Conservation (phyloP, 2,113 vertebrate species). For the Triplophysa tibetana region DNA sequence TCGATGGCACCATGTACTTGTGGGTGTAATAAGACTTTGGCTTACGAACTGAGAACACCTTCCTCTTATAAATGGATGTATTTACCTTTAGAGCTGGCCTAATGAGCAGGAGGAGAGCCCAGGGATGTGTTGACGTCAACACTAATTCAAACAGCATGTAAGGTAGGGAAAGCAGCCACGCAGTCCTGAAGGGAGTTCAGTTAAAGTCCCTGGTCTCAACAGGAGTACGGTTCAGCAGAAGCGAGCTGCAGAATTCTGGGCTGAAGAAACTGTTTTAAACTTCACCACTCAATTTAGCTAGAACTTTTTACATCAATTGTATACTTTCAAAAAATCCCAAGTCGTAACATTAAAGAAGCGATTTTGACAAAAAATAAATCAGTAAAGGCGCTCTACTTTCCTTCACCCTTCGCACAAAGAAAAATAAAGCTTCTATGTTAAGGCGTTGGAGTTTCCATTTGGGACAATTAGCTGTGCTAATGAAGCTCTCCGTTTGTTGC, state of each 20-base stretch:
- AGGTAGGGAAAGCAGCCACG: conserved; percentile 44
- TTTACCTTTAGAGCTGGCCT: conserved; percentile 53
- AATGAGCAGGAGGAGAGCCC: conserved; percentile 47
- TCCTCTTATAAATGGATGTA: conserved; percentile 48
- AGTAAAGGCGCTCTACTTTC: background rate
- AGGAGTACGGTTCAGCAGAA: conserved; percentile 25
- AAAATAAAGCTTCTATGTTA: conserved; percentile 45
- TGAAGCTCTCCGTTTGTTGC: conserved; percentile 54
- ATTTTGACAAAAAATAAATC: conserved; percentile 31
- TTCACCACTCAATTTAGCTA: conserved; percentile 13
- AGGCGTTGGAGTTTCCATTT: conserved; percentile 54
- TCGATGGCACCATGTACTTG: background rate
- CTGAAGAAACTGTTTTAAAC: conserved; percentile 28
- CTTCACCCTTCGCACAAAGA: conserved; percentile 29
- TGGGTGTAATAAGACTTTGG: conserved; percentile 32
- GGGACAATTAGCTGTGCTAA: conserved; percentile 53
- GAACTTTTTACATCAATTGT: conserved; percentile 16
- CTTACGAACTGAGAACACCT: conserved; percentile 49
- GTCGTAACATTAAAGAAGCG: conserved; percentile 43
- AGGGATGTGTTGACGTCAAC: conserved; percentile 51
- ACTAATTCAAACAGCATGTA: conserved; percentile 59
- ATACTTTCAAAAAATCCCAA: conserved; percentile 16
- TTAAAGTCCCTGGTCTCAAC: conserved; percentile 37
- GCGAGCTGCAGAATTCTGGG: background rate
- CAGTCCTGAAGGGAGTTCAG: conserved; percentile 45